These are phyloP conservation scores for Cerceris ruficornis DNA, from an alignment of 2,888 invertebrate genomes.

Conservation along the genomic window DNA sequence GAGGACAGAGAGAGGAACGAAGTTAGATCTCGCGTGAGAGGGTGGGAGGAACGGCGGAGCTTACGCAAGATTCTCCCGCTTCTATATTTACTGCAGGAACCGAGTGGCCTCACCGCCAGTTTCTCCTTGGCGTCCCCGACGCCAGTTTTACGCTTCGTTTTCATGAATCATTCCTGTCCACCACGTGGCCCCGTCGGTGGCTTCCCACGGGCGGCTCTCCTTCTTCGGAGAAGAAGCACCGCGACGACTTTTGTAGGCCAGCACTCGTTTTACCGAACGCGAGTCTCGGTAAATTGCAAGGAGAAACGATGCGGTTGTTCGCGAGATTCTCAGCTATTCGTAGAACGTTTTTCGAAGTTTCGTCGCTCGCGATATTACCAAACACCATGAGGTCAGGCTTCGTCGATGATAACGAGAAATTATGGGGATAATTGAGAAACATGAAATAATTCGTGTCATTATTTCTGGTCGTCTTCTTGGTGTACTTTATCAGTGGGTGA, in stretches of 20 bases:
- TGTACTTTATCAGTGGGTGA: no score
- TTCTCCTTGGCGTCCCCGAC: constrained; percentile 49
- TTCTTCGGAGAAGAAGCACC: constrained; percentile 34
- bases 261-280: constrained; percentile 26
- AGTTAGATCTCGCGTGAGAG: constrained; percentile 8
- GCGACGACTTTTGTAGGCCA: constrained; percentile 43
- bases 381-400: no score
- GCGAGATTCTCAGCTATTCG: not conserved
- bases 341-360: not conserved
- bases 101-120: constrained; percentile 37
- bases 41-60: constrained; percentile 15
- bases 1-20: not conserved
- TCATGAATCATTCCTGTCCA: constrained; percentile 61
- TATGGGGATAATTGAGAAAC: no score
- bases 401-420: no score
- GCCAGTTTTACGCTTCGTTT: constrained; percentile 63
- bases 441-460: no score
- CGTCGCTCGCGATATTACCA: not conserved
- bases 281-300: constrained; percentile 23
- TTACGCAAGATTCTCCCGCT: constrained; percentile 62
- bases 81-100: constrained; percentile 61
- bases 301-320: not conserved
- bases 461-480: no score
- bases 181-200: constrained; percentile 51
- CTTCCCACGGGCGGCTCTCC: constrained; percentile 51